A percentile compares a stretch with the other conserved stretches of the same genome.
These are phyloP conservation scores for Labeo rohita DNA, from an alignment of 2,113 vertebrate species.

Conservation along the genomic window DNA sequence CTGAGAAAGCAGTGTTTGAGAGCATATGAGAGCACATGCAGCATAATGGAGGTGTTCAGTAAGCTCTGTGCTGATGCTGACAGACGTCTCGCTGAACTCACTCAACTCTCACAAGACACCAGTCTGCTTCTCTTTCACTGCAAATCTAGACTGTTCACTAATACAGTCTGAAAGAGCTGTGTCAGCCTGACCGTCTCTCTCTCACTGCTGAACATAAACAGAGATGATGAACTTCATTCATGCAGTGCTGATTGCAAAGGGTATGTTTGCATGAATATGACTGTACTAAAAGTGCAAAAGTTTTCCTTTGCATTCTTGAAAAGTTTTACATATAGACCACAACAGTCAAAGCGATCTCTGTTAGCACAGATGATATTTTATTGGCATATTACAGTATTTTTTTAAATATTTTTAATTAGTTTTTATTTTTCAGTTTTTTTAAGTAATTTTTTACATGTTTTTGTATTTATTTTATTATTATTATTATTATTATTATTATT, in stretches of 20 bases:
- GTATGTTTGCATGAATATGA: neutral
- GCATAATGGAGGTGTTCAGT: conserved; percentile 2
- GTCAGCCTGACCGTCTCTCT: neutral
- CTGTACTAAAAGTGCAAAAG: neutral
- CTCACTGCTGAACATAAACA: neutral
- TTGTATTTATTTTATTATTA: no score
- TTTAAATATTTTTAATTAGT: no score
- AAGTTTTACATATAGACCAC: no score
- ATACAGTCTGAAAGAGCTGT: neutral
- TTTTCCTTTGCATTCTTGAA: no score
- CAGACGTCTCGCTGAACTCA: neutral
- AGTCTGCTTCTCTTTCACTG: neutral
- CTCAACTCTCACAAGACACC: neutral
- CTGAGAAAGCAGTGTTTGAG: neutral
- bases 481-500: no score
- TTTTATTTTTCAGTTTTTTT: no score
- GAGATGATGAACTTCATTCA: no score
- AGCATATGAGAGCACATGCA: neutral
- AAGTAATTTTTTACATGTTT: no score
- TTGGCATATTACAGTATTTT: no score
- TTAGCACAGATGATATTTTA: no score
- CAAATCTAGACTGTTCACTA: neutral
- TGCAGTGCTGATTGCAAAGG: neutral
- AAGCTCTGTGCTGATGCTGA: conserved; percentile 17
- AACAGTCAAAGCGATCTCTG: no score